These are phyloP conservation scores for Platichthys stellatus DNA, from an alignment of 2,113 vertebrate genomes.

Conservation along the genomic window DNA sequence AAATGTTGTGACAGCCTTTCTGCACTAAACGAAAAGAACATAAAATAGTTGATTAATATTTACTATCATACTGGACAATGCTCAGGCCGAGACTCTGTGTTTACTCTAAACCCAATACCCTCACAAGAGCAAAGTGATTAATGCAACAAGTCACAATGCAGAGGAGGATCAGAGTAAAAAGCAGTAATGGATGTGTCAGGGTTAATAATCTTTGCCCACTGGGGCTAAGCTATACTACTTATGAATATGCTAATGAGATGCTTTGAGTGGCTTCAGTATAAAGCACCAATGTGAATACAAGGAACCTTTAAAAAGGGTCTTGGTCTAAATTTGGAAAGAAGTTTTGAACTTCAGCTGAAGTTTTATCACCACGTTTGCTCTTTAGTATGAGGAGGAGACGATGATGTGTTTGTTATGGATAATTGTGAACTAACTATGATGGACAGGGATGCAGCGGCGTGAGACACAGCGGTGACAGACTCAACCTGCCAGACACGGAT, in stretches of 20 bases:
- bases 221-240: slow-evolving; percentile 9
- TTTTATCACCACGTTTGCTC: not conserved
- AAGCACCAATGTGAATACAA: not conserved
- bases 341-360: slow-evolving; percentile 14
- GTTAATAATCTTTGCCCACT: slow-evolving; percentile 13
- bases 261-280: not conserved
- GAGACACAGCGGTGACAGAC: slow-evolving; percentile 18
- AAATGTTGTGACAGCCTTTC: too few species aligned
- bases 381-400: not conserved
- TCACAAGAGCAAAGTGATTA: not conserved
- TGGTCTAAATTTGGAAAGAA: slow-evolving; percentile 29
- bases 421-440: slow-evolving; percentile 37
- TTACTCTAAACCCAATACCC: not conserved
- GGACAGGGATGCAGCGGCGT: slow-evolving; percentile 23
- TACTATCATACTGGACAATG: too few species aligned
- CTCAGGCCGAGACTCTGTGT: not conserved
- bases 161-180: not conserved
- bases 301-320: slow-evolving; percentile 17
- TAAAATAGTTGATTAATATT: too few species aligned
- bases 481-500: slow-evolving; percentile 28
- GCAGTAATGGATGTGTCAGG: not conserved
- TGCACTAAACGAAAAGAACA: too few species aligned
- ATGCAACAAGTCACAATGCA: not conserved
- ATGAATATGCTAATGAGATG: slow-evolving; percentile 23
- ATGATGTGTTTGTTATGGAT: slow-evolving; percentile 30